A percentile compares a stretch with the other conserved stretches of the same genome.
Conservation (phyloP, 2,888 invertebrate genomes). For the Muscina levida region DNA sequence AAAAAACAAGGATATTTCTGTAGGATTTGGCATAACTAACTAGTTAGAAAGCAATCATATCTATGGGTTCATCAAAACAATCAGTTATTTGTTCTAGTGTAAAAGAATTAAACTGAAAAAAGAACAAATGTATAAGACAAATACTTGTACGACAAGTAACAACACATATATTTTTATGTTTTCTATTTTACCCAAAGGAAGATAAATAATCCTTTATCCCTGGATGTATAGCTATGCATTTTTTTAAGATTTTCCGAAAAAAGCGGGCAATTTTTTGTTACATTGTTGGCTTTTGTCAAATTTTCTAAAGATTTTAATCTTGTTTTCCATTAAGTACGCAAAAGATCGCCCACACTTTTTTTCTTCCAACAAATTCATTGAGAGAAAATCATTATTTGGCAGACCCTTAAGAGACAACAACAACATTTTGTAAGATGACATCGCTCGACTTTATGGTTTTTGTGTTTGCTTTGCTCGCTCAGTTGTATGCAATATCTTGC, state of each 20-base stretch:
- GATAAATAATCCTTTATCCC: slow-evolving; percentile 29
- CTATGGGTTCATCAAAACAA: not conserved
- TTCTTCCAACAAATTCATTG: not conserved
- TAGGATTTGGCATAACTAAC: slow-evolving; percentile 16
- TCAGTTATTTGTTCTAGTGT: slow-evolving; percentile 6
- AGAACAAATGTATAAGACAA: slow-evolving; percentile 19
- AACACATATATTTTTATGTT: not conserved
- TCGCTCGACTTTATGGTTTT: slow-evolving; percentile 21
- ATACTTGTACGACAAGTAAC: not conserved
- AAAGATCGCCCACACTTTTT: not conserved
- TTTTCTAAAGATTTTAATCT: slow-evolving; percentile 17
- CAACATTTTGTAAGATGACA: not conserved
- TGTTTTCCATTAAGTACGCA: not conserved
- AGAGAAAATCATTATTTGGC: not conserved
- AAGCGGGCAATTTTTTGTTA: not conserved
- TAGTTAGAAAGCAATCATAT: not conserved
- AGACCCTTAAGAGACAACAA: not conserved
- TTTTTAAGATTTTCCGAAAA: not conserved
- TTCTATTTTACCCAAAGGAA: not conserved
- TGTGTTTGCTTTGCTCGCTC: no score
- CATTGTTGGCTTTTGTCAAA: not conserved
- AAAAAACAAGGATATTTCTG: no score
- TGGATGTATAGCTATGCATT: not conserved
- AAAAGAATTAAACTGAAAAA: slow-evolving; percentile 22
- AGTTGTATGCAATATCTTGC: not conserved